Percentiles rank a stretch among this genome's conserved stretches.
phyloP scores from a whole-genome alignment of 2,888 invertebrate genomes.

The Netelia virgata region DNA sequence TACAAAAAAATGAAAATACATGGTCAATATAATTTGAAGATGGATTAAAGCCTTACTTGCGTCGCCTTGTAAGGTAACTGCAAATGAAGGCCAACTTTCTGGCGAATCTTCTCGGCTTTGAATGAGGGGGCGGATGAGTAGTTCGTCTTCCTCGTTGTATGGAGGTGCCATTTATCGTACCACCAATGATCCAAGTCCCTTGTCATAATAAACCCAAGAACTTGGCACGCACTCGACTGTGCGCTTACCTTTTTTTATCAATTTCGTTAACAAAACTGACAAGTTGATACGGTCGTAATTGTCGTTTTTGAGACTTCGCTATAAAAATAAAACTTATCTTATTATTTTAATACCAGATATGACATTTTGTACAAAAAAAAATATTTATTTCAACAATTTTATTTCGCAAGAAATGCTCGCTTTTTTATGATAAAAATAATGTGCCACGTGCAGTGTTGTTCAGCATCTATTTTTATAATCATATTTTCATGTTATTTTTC shows the following conservation, averaged over 20 bases:
- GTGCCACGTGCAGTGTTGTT: constrained; percentile 8
- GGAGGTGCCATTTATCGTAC: background rate
- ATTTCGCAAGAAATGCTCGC: background rate
- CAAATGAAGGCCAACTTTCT: constrained; percentile 9
- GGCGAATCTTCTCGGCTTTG: constrained; percentile 3
- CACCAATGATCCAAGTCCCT: background rate
- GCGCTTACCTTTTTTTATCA: background rate
- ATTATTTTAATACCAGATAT: constrained; percentile 1
- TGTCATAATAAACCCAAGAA: constrained; percentile 1
- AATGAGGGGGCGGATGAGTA: constrained; percentile 16
- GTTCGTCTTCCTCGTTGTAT: constrained; percentile 8
- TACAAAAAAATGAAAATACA: constrained; percentile 11
- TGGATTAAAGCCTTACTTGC: constrained; percentile 19
- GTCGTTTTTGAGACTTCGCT: background rate
- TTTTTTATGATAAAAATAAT: constrained; percentile 10
- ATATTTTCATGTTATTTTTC: too few relatives aligned
- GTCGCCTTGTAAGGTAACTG: constrained; percentile 20
- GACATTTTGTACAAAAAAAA: constrained; percentile 6
- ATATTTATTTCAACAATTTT: constrained; percentile 15
- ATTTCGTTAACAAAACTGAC: background rate
- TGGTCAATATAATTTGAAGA: constrained; percentile 2
- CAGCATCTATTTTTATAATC: background rate
- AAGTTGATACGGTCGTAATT: background rate
- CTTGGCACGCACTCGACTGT: background rate
- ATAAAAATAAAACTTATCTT: background rate